Base-by-base conservation (phyloP, 2,888 invertebrate species). In the Acrocyrtus sp. region DNA sequence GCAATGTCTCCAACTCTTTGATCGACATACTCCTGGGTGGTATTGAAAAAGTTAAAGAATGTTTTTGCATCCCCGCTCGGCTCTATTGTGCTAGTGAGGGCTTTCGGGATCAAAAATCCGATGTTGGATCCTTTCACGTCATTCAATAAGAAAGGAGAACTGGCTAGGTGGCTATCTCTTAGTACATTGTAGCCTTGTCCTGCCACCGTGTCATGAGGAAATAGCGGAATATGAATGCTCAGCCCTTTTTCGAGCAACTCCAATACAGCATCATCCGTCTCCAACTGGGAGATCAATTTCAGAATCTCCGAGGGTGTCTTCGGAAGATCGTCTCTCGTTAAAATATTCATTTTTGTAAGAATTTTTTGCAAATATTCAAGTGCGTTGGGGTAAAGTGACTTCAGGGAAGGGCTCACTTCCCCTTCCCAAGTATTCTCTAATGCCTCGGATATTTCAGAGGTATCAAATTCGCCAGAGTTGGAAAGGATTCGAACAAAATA, bases 121-220 rank as follows among this genome's bases (percentile, higher is more conserved):
- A 60, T 60, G 26, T 68, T 62, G 8, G 61, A 21, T 12, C 17
- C 53, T 27, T n/a, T 15, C 15, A 54, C 12, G 4, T 70, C 50
- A n/a, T 39, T 56, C 19, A 56, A 50, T 24, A 47, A 17, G 21
- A 62, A 70, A 22, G 69, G 69, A 4, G 69, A 39, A 1, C 2
- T 19, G 5, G 34, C 1, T 8, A 70, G 39, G n/a, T 17, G 61
- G 26, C 15, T 6, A 56, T 62, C 69, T n/a, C 47, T 26, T 15
- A 68, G 34, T 5, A 50, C 51, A 34, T 68, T 53, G 48, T 70
- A 70, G 3, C 62, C 56, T 8, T 54, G 41, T 4, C 69, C 69
- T 1, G 62, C 43, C 12, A 48, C 53, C 3, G 54, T n/a, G 19
- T 61, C 22, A 17, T 54, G 54, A 48, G 48, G 21, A 3, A 62